Conservation (phyloP, 2,888 invertebrate genomes). For the Ceraclea dissimilis region DNA sequence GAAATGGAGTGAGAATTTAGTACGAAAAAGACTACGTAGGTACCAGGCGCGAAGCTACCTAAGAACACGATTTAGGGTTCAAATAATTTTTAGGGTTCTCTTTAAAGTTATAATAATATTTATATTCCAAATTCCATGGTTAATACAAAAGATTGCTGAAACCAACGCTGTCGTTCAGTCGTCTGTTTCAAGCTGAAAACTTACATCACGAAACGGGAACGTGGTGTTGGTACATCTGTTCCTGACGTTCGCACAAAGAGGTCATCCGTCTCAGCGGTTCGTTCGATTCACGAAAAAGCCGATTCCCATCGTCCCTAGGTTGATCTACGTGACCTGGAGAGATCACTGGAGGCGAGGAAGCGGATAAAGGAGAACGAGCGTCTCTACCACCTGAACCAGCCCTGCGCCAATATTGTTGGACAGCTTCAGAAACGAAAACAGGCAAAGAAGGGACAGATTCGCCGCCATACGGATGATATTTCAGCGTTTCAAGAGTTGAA, state of each 20-base stretch:
- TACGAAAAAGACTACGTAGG: no score
- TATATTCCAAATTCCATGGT: no score
- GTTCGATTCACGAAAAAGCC: slow-evolving; percentile 49
- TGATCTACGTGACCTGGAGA: slow-evolving; percentile 44
- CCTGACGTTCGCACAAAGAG: slow-evolving; percentile 47
- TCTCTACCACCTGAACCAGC: slow-evolving; percentile 39
- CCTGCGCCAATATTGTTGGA: slow-evolving; percentile 47
- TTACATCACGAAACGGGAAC: slow-evolving; percentile 49
- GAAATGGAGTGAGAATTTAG: no score
- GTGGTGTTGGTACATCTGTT: slow-evolving; percentile 49
- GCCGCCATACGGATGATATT: slow-evolving; percentile 42
- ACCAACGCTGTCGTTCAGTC: not conserved
- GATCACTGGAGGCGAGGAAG: slow-evolving; percentile 44
- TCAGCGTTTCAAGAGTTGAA: slow-evolving; percentile 55
- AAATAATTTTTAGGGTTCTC: no score
- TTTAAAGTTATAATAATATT: no score
- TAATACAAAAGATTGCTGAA: slow-evolving; percentile 3
- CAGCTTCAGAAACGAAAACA: slow-evolving; percentile 44
- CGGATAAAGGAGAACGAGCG: slow-evolving; percentile 44
- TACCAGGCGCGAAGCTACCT: no score
- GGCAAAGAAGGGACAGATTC: slow-evolving; percentile 39
- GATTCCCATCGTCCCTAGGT: slow-evolving; percentile 42
- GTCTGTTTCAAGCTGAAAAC: slow-evolving; percentile 29
- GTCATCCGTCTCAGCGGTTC: slow-evolving; percentile 50
- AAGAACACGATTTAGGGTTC: no score